phyloP scores from a whole-genome alignment of 2,888 invertebrate genomes.

The Troglohyphantes excavatus region DNA sequence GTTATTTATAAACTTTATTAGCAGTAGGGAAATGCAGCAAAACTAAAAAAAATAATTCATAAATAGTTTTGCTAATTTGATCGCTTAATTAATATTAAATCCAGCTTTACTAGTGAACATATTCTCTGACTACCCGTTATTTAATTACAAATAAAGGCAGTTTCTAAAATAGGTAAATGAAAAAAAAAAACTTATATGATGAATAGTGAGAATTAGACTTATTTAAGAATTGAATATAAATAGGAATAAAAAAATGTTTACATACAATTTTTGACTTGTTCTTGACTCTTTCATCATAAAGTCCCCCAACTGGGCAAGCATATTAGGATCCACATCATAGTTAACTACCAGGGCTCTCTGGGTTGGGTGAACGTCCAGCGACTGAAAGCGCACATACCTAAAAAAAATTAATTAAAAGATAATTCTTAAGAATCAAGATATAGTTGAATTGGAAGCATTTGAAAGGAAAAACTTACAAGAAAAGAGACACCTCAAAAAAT shows the following conservation, averaged over 20 bases:
- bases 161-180: no score
- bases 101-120: no score
- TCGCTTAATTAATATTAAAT: no score
- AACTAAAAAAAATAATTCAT: no score
- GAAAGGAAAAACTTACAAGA: background rate
- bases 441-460: background rate
- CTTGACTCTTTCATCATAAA: conserved; percentile 92
- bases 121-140: no score
- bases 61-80: no score
- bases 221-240: background rate
- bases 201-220: background rate
- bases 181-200: background rate
- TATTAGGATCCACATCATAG: conserved; percentile 93
- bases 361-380: conserved; percentile 93
- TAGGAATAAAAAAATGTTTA: conserved; percentile 20
- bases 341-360: conserved; percentile 93
- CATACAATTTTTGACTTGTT: conserved; percentile 85
- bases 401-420: background rate
- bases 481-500: background rate
- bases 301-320: conserved; percentile 90
- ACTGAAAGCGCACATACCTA: conserved; percentile 85
- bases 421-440: background rate
- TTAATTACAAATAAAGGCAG: no score
- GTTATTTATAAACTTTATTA: no score
- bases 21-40: no score